Evolutionary conservation across 2,797 vertebrate species (phyloP), one percentile per base, ranked within the genome.

Genomic region (Sternotherus odoratus): DNA sequence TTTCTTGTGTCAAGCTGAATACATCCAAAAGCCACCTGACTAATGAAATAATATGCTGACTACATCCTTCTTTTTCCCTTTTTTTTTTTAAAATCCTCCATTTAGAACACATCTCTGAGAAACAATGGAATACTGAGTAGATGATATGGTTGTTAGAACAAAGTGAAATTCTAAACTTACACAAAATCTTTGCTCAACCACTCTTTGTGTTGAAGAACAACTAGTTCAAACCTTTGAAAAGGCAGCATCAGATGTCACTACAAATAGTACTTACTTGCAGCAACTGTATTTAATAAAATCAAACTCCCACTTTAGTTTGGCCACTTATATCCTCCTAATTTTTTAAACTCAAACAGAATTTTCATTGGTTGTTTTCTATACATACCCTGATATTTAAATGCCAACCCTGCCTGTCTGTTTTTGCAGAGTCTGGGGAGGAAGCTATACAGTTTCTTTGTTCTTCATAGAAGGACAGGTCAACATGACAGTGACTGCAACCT

Each of bases 291-390:
- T 50, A 69, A 69, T 56, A 50, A 82, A 33, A 10, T 19, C 49
- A 36, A 82, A 79, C 43, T 89, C 48, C 10, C 1, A 6, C n/a
- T 94, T 93, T 49, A 63, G 46, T 87, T 91, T 86, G 86, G 79
- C 82, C 75, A 79, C 17, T 3, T 48, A 13, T 48, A 48, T 36
- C 87, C 12, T 5, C 28, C 46, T 17, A 51, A 24, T 53, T 88
- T 60, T 60, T 30, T 56, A 56, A 12, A 56, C 26, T 56, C 28
- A 30, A 60, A 60, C 26, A 21, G 5, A 8, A 1, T 21, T 60
- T 63, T 90, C 75, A 63, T 4, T 46, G 30, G 28, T 39, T 43
- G 15, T 23, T 46, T 54, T 83, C 86, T 75, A 72, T 66, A 89
- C 16, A 39, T 49, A 57, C 21, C 75, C 60, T 36, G 75, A 1